Conservation (phyloP, 2,797 vertebrate genomes). For the Mus caroli region DNA sequence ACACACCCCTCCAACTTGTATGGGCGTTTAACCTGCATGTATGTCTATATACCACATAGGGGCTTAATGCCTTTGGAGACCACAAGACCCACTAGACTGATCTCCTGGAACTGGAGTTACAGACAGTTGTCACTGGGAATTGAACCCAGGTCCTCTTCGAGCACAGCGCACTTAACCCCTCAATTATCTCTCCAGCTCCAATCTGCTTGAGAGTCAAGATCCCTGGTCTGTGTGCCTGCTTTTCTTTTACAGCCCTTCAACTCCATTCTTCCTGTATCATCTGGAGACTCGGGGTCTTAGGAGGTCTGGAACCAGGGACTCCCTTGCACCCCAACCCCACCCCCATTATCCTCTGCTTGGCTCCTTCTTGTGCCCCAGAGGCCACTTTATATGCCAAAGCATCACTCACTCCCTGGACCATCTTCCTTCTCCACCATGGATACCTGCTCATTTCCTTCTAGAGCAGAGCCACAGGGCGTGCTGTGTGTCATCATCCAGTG, state of each 20-base stretch:
- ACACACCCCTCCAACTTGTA: no score
- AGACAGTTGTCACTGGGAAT: neutral
- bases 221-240: fast-evolving
- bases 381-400: neutral
- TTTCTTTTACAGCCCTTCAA: fast-evolving
- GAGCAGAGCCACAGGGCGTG: neutral
- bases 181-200: neutral
- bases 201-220: fast-evolving
- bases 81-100: neutral
- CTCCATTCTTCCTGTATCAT: neutral
- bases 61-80: neutral
- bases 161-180: neutral
- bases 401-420: fast-evolving
- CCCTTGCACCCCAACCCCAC: neutral
- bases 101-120: neutral
- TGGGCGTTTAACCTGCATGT: neutral
- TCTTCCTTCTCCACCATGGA: neutral
- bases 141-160: neutral
- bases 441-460: neutral
- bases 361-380: neutral
- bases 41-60: neutral
- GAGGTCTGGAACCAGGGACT: neutral
- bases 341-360: fast-evolving
- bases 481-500: fast-evolving
- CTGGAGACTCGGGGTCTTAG: neutral